Evolutionary conservation across 2,888 invertebrate genomes (phyloP).

Genomic region (Brenthis ino): DNA sequence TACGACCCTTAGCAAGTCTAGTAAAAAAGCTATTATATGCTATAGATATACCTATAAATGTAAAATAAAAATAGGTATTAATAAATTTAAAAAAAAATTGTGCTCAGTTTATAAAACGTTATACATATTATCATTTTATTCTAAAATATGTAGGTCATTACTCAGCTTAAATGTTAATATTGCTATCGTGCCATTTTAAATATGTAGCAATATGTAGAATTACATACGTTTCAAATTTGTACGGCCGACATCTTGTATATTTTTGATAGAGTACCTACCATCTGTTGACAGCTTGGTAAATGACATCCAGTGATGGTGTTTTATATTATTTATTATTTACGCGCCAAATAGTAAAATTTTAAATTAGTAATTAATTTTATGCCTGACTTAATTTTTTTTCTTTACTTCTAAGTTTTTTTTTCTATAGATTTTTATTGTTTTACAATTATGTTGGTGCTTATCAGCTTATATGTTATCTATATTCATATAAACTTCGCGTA

Average conservation of each 20-base stretch:
- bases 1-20: too few relatives aligned
- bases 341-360: conserved; percentile 10
- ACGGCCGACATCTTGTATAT: conserved; percentile 6
- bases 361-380: background rate
- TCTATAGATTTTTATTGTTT: background rate
- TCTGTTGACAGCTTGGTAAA: background rate
- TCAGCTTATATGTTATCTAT: background rate
- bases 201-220: background rate
- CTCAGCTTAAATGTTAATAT: too few relatives aligned
- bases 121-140: too few relatives aligned
- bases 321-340: background rate
- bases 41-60: too few relatives aligned
- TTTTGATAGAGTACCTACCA: conserved; percentile 18
- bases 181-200: background rate
- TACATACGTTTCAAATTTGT: background rate
- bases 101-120: too few relatives aligned
- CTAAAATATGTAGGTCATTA: too few relatives aligned
- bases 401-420: background rate
- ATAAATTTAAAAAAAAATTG: too few relatives aligned
- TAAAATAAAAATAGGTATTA: too few relatives aligned
- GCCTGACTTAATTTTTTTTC: conserved; percentile 4
- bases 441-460: background rate
- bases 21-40: too few relatives aligned
- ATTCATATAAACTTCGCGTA: too few relatives aligned
- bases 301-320: background rate